A percentile compares a stretch with the other conserved stretches of the same genome.
Evolutionary conservation across 2,113 vertebrate species (phyloP).

Genomic region (pig (Sus scrofa)): T2T-Sscrofa CM000820.6:67955001-67955500

Average conservation of each 20-base stretch:
- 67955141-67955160: background rate
- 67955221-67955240: too few relatives aligned
- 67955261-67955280: background rate
- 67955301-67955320: background rate
- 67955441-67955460: too few relatives aligned
- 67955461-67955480: too few relatives aligned
- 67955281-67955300: background rate
- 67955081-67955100: background rate
- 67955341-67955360: background rate
- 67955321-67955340: background rate
- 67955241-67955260: background rate
- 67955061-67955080: too few relatives aligned
- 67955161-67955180: background rate
- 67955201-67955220: too few relatives aligned
- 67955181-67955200: too few relatives aligned
- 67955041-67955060: background rate
- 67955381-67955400: fast-evolving
- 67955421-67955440: too few relatives aligned
- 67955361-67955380: background rate
- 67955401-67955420: too few relatives aligned
- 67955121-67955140: background rate
- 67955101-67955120: background rate
- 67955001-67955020: background rate
- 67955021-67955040: background rate
- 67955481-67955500: too few relatives aligned